These are phyloP conservation scores for Cepaea hortensis DNA, from an alignment of 2,888 invertebrate genomes.

Conservation along the genomic window DNA sequence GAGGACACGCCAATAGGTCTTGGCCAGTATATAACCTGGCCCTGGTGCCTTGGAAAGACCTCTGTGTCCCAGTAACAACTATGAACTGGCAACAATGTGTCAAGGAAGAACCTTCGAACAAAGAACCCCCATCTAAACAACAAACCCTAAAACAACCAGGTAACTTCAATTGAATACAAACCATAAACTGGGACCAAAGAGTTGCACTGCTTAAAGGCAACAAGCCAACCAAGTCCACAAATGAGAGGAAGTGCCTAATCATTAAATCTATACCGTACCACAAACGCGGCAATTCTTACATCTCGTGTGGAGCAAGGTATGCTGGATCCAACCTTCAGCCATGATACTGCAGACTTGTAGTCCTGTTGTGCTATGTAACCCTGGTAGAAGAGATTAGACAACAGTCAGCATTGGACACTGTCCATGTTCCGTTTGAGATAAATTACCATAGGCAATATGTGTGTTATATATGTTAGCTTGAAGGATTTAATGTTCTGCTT, in stretches of 20 bases:
- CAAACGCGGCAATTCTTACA: slow-evolving; percentile 45
- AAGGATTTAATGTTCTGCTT: no score
- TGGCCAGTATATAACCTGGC: no score
- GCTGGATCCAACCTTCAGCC: slow-evolving; percentile 63
- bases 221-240: slow-evolving; percentile 1
- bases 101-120: background rate
- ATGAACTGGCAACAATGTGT: no score
- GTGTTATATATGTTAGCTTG: no score
- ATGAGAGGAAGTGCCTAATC: background rate
- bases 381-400: slow-evolving; percentile 52
- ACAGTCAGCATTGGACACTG: background rate
- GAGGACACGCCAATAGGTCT: no score
- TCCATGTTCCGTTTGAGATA: background rate
- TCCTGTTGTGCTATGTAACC: slow-evolving; percentile 68
- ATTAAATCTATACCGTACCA: slow-evolving; percentile 36
- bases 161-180: slow-evolving; percentile 37
- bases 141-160: background rate
- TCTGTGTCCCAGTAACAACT: no score
- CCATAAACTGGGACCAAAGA: background rate
- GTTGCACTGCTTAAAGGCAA: slow-evolving; percentile 12
- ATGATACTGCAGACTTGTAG: slow-evolving; percentile 64
- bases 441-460: background rate
- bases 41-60: no score
- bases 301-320: slow-evolving; percentile 26
- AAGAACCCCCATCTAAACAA: background rate